Base-by-base conservation (phyloP, 2,888 invertebrate genomes). In the Eledona agricola region DNA sequence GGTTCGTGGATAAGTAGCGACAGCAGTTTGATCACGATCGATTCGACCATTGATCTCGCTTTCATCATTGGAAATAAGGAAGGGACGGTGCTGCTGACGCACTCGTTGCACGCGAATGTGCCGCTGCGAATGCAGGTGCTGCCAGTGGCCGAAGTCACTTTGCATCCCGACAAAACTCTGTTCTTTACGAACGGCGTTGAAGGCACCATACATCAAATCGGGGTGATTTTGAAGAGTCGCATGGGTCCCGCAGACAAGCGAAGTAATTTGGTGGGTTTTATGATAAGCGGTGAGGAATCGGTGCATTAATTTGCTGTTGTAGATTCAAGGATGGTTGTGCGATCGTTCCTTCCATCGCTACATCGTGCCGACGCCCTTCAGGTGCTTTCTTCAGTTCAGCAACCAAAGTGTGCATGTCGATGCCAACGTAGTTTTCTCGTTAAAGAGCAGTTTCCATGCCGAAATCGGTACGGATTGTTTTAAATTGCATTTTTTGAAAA, bases 1-100 rank as follows among this genome's bases (percentile, higher is more conserved):
- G 77, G 74, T 9, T 52, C 40, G 5, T 80, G 80, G 79, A 63
- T 64, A 6, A 66, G 74, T 3, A 74, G 74, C 31, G 74, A 78
- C 51, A 53, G 59, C 3, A 64, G 61, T 17, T 51, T 75, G n/a
- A 55, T 80, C 2, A 58, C 63, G 6, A 61, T 78, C 4, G 67
- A 76, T 55, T 58, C 71, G 1, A 58, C 64, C 0, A 64, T 71
- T 4, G 78, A 79, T 42, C 64, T 79, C 11, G 78, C 72, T 2
- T 66, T 72, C 22, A 78, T 75, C 5, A 35, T 51, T 7, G 67
- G 68, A 4, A 62, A 65, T 42, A 65, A 63, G 46, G 69, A 68
- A 16, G 74, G 72, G 10, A 61, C 65, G 9, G 71, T 71, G 3
- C 58, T 68, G 7, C 59, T 77, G 25, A 66, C 69, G 2, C 72